A percentile compares a stretch with the other conserved stretches of the same genome.
Conservation (phyloP, 2,113 vertebrate genomes). For the Varanus salvator region DNA sequence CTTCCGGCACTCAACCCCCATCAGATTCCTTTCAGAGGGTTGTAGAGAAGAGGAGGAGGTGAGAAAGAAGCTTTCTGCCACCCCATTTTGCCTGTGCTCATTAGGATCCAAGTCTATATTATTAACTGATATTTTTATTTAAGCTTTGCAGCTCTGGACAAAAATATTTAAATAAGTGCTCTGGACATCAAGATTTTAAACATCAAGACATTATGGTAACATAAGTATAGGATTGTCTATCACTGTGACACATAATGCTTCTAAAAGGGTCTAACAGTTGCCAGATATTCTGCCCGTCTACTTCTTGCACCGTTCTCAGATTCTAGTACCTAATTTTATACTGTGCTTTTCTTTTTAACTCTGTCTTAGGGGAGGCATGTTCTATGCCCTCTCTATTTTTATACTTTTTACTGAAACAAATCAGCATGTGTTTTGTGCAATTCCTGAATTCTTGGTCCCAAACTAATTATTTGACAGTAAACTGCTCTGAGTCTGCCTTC, state of each 20-base stretch:
- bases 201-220: background rate
- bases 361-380: background rate
- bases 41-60: too few relatives aligned
- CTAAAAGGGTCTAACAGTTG: background rate
- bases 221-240: background rate
- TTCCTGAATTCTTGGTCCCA: constrained; percentile 40
- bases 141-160: background rate
- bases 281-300: background rate
- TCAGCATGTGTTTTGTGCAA: constrained; percentile 34
- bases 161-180: too few relatives aligned
- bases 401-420: constrained; percentile 46
- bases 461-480: constrained; percentile 51
- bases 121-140: background rate
- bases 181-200: background rate
- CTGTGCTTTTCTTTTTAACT: background rate
- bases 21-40: too few relatives aligned
- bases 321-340: background rate
- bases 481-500: constrained; percentile 29
- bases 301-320: background rate
- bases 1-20: too few relatives aligned
- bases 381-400: background rate
- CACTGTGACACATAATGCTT: background rate
- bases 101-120: too few relatives aligned
- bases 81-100: too few relatives aligned
- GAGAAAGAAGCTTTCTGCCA: too few relatives aligned